Evolutionary conservation across 2,888 invertebrate species (phyloP), one percentile per base, ranked within the genome.

Genomic region (Lamellibrachia satsuma): DNA sequence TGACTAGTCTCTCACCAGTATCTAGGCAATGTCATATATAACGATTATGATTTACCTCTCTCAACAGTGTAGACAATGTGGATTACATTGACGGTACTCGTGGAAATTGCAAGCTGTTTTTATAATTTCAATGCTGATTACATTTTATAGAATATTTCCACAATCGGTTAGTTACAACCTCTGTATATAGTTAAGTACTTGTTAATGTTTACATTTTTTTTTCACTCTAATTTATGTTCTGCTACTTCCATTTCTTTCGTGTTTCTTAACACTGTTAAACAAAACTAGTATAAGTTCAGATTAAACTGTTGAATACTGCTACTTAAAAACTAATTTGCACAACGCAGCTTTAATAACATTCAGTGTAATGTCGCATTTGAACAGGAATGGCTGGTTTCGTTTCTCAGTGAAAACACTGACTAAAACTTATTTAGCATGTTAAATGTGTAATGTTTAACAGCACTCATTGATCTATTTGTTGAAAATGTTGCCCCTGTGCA

Each of bases 81-180:
- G 75, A 75, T 22, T 15, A 22, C 75, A 75, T 75, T 22, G 6
- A 75, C n/a, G 6, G 22, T 75, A 75, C 15, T 75, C 75, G n/a
- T 75, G 22, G 6, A 22, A 15, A 22, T 75, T 57, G 57, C 57
- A 7, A 57, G n/a, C 75, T 75, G 75, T 22, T 75, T 55, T 75
- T 75, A 75, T 75, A 75, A 75, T 75, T 75, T n/a, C 75, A 75
- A 22, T 75, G 75, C n/a, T 75, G 75, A 75, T 75, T 15, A 75
- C 75, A 22, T 75, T 57, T 57, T 57, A 15, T 75, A 22, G 75
- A 22, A 6, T 11, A 22, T 4, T 75, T 15, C 2, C 22, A 75
- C 75, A 75, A 75, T 75, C 3, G 11, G 11, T 75, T 75, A 39
- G 75, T 2, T 15, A 75, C 15, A 22, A 22, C 75, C 75, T 22